These are phyloP conservation scores for Platyrinchus mystaceus DNA, from an alignment of 2,797 vertebrate species.

Conservation along the genomic window DNA sequence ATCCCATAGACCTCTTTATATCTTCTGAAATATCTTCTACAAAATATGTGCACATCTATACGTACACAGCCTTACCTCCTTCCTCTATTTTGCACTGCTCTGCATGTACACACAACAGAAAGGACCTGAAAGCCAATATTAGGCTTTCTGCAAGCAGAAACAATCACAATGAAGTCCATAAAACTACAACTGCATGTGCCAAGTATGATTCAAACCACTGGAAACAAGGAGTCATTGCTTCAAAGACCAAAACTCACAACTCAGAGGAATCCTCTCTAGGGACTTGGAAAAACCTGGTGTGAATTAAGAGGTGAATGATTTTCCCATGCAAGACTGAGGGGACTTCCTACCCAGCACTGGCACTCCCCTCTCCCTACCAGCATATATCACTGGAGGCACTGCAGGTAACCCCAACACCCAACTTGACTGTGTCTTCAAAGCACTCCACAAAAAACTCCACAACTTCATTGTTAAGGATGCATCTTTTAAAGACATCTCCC, in stretches of 20 bases:
- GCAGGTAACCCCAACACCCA: background rate
- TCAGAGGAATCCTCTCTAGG: background rate
- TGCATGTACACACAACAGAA: accelerated
- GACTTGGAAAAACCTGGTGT: background rate
- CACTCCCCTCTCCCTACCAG: background rate
- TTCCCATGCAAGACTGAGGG: background rate
- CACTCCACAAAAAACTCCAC: background rate
- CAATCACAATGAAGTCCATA: accelerated
- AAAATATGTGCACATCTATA: accelerated
- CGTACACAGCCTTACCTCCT: background rate
- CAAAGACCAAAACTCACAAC: background rate
- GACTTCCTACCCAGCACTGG: background rate
- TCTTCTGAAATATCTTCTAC: background rate
- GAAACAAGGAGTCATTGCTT: background rate
- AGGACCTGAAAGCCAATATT: background rate
- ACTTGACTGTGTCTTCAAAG: background rate
- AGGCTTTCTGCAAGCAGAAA: background rate
- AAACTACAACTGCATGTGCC: background rate
- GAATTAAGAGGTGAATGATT: background rate
- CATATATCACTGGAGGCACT: background rate
- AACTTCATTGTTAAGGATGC: background rate
- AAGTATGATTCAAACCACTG: background rate
- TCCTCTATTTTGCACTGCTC: background rate
- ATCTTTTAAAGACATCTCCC: background rate
- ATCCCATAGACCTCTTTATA: background rate